Conservation (phyloP, 2,888 invertebrate genomes). For the Harpalus rubripes region DNA sequence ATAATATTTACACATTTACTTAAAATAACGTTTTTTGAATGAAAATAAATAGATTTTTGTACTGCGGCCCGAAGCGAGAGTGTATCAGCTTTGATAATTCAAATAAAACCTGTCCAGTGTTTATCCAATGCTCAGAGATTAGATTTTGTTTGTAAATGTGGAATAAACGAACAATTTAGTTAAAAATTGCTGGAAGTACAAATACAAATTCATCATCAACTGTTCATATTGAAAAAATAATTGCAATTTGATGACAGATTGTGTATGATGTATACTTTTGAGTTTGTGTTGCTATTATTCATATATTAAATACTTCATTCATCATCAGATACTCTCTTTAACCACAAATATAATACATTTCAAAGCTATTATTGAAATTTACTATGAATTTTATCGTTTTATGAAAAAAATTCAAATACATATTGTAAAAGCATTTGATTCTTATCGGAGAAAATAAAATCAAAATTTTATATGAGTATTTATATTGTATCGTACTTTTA, state of each 20-base stretch:
- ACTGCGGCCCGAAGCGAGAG: background rate
- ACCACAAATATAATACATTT: no score
- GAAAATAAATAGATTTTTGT: background rate
- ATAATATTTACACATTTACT: background rate
- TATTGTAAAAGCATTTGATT: no score
- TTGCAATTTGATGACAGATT: background rate
- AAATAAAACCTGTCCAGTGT: background rate
- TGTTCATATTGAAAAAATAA: conserved; percentile 4
- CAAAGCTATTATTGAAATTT: no score
- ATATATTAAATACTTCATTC: background rate
- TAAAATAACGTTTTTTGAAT: background rate
- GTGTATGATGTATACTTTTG: background rate
- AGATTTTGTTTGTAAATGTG: background rate
- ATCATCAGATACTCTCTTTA: background rate
- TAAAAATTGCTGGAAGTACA: background rate
- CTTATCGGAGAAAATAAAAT: no score
- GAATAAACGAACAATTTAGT: background rate
- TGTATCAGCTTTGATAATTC: background rate
- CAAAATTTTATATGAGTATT: no score
- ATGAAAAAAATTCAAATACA: no score
- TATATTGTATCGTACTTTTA: no score
- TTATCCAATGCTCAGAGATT: background rate
- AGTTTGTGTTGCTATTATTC: background rate
- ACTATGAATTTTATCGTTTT: no score
- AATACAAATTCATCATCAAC: background rate